Evolutionary conservation across 1,140 invertebrate genomes (phyloP).

Genomic region (Bombus fervidus): DNA sequence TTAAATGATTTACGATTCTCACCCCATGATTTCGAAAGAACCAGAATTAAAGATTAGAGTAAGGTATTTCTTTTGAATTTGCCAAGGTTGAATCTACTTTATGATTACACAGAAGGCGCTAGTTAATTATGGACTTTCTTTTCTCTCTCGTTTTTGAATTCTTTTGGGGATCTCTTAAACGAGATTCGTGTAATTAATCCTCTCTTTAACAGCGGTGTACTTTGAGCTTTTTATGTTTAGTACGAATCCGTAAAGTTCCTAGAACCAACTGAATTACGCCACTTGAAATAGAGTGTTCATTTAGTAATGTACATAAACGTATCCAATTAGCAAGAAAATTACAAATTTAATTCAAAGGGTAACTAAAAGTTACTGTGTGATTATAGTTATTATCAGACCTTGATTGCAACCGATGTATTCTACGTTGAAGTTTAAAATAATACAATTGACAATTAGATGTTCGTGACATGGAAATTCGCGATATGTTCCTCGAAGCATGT

Average conservation of each 20-base stretch:
- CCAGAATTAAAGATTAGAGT: not conserved
- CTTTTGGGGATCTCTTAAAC: not conserved
- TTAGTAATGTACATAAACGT: not conserved
- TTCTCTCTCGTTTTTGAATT: not conserved
- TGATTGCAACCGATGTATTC: not conserved
- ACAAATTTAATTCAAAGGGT: not conserved
- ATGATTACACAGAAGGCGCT: not conserved
- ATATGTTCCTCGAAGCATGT: not conserved
- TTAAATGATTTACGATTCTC: not conserved
- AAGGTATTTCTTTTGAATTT: not conserved
- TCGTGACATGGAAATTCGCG: slow-evolving; percentile 1
- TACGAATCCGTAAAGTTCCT: not conserved
- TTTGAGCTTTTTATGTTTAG: not conserved
- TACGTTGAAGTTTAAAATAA: not conserved
- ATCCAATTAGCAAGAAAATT: not conserved
- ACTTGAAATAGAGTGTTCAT: no score
- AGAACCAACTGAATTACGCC: not conserved
- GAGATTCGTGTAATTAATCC: not conserved
- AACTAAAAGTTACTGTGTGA: not conserved
- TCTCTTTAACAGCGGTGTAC: not conserved
- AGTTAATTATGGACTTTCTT: not conserved
- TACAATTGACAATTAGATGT: slow-evolving; percentile 6
- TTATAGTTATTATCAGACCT: not conserved
- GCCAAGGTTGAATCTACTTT: not conserved
- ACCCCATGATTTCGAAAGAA: not conserved